A percentile compares a stretch with the other conserved stretches of the same genome.
phyloP scores from a whole-genome alignment of 2,113 vertebrate genomes.

The Heterotis niloticus region DNA sequence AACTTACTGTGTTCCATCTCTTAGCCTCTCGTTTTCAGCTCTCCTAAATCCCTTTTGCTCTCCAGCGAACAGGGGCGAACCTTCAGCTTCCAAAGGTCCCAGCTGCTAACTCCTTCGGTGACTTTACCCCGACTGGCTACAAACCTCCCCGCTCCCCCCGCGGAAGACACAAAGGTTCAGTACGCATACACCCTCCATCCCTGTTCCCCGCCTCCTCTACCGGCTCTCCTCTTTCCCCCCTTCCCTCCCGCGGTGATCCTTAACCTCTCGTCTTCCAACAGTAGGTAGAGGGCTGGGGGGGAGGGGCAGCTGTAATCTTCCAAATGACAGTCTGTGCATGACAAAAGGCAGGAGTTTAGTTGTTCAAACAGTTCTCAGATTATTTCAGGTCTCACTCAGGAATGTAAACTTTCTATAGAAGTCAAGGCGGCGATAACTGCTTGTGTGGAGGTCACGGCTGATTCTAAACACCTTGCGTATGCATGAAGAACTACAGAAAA shows the following conservation, averaged over 20 bases:
- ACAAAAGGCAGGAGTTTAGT: constrained; percentile 19
- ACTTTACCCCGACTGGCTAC: constrained; percentile 15
- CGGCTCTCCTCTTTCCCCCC: constrained; percentile 18
- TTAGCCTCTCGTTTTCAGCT: background rate
- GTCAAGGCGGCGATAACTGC: too few relatives aligned
- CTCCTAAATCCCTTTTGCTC: background rate
- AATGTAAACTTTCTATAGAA: background rate
- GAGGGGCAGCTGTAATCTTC: background rate
- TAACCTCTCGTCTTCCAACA: constrained; percentile 6
- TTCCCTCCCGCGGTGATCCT: background rate
- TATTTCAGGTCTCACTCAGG: background rate
- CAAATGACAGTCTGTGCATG: constrained; percentile 18
- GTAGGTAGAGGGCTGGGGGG: background rate
- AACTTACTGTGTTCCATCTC: background rate
- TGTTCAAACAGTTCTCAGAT: background rate
- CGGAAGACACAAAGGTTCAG: constrained; percentile 20
- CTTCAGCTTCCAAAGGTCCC: constrained; percentile 23
- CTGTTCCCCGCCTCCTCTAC: too few relatives aligned
- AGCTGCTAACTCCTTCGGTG: background rate
- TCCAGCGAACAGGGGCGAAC: background rate
- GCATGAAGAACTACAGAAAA: too few relatives aligned
- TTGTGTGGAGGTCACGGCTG: too few relatives aligned
- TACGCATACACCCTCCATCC: background rate
- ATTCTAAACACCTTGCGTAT: too few relatives aligned
- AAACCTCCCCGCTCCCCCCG: constrained; percentile 19